Percentiles rank a stretch among this genome's conserved stretches.
phyloP scores from a whole-genome alignment of 2,888 invertebrate species.

The Branchipolynoe longqiensis region DNA sequence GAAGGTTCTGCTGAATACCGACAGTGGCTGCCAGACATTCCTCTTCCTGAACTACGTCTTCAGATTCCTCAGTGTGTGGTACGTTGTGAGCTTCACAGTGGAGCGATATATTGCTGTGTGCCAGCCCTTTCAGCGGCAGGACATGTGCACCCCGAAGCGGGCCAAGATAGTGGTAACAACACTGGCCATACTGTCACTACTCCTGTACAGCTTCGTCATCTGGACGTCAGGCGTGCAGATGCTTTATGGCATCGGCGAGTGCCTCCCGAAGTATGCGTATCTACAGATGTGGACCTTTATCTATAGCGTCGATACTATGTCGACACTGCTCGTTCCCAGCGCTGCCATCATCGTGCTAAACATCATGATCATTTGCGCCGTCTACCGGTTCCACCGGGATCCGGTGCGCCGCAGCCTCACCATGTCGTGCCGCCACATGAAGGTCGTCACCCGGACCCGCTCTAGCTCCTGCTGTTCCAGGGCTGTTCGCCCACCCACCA shows the following conservation, averaged over 20 bases:
- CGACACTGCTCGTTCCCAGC: slow-evolving; percentile 35
- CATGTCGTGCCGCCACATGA: slow-evolving; percentile 23
- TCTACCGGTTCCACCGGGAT: slow-evolving; percentile 4
- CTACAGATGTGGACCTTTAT: slow-evolving; percentile 28
- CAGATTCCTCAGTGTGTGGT: slow-evolving; percentile 85
- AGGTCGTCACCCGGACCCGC: neutral
- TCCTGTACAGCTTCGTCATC: slow-evolving; percentile 54
- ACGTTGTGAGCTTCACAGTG: slow-evolving; percentile 92
- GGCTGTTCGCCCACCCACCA: neutral
- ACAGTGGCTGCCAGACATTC: slow-evolving; percentile 59
- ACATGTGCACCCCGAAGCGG: slow-evolving; percentile 55
- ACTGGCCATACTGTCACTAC: slow-evolving; percentile 1
- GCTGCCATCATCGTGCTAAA: slow-evolving; percentile 43
- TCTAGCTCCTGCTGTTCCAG: neutral
- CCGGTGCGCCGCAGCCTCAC: neutral
- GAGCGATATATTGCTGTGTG: slow-evolving; percentile 91
- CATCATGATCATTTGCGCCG: slow-evolving; percentile 43
- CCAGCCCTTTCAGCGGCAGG: slow-evolving; percentile 85
- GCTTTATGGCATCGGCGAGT: slow-evolving; percentile 12
- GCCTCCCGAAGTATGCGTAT: slow-evolving; percentile 9
- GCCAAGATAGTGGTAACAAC: slow-evolving; percentile 54
- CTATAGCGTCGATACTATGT: slow-evolving; percentile 46
- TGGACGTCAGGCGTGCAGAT: slow-evolving; percentile 55
- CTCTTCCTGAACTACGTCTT: slow-evolving; percentile 73
- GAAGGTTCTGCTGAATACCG: slow-evolving; percentile 5